Evolutionary conservation across 1,140 invertebrate genomes (phyloP).

Genomic region (Plodia interpunctella): DNA sequence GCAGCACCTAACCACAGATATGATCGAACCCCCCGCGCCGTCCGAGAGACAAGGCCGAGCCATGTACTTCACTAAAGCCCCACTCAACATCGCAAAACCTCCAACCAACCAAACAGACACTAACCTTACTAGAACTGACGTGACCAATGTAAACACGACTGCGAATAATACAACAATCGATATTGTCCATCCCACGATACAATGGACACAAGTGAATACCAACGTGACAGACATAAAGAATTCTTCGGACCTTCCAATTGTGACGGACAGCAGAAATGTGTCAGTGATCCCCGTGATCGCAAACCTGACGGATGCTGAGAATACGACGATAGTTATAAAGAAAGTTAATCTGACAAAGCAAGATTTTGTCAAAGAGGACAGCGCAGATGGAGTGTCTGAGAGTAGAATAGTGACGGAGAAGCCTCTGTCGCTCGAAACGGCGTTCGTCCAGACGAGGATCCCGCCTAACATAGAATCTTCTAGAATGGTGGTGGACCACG

Average conservation of each 20-base stretch:
- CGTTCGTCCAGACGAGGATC: constrained; percentile 57
- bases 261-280: constrained; percentile 17
- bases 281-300: constrained; percentile 23
- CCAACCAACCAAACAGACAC: constrained; percentile 22
- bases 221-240: constrained; percentile 22
- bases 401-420: constrained; percentile 71
- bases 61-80: constrained; percentile 61
- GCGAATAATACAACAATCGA: constrained; percentile 29
- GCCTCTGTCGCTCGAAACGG: constrained; percentile 60
- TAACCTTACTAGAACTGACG: constrained; percentile 11
- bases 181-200: constrained; percentile 29
- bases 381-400: constrained; percentile 45
- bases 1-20: constrained; percentile 33
- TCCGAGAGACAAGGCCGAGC: constrained; percentile 54
- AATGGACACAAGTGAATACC: constrained; percentile 45
- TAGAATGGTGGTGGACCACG: constrained; percentile 50
- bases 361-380: constrained; percentile 53
- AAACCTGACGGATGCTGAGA: constrained; percentile 39
- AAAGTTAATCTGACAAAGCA: constrained; percentile 55
- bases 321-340: constrained; percentile 35
- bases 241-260: constrained; percentile 14
- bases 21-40: constrained; percentile 32
- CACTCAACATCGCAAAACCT: constrained; percentile 20
- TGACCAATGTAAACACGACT: constrained; percentile 21
- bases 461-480: constrained; percentile 64